Base-by-base conservation (phyloP, 1,140 invertebrate species). In the Palaemon carinicauda region DNA sequence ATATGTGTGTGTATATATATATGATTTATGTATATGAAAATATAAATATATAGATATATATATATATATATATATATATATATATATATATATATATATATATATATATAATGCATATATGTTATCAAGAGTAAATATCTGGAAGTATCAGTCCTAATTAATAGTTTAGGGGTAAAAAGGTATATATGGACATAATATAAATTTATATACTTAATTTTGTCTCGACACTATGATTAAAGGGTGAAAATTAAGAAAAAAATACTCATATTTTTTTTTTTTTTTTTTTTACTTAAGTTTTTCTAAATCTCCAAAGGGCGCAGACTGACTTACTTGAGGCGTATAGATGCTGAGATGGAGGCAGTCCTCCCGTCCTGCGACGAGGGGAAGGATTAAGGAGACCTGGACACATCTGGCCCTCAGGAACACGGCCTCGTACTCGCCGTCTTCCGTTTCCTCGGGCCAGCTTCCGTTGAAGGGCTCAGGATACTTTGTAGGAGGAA, bases 291-390 rank as follows among this genome's bases (percentile, higher is more conserved):
- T n/a, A n/a, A n/a, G n/a, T n/a, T n/a, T n/a, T n/a, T n/a, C n/a
- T n/a, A n/a, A n/a, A n/a, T n/a, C n/a, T 3, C 7, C 21, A 15
- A 9, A 27, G 10, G 1, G 4, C 4, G 12, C 14, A 3, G 21
- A n/a, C 60, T 65, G 3, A 65, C 82, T 77, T 5, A 83, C 82
- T 53, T 24, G 4, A 4, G 84, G 84, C 10, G 84, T 86, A 31
- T 86, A 86, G 60, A 86, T 56, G 53, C 77, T 80, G 10, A 86
- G 27, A 21, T 80, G 60, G 0, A 86, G 77, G 19, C 84, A 86
- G 84, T 86, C 84, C 17, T 86, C 84, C 19, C 77, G 33, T 24
- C 84, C 84, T 17, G 21, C 56, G 2, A 73, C 33, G 19, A 86
- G 21, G 51, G 19, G 19, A 0, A 69, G 19, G 33, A 79, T 29